Evolutionary conservation across 1,140 invertebrate species (phyloP).

Genomic region (Drosophila virilis): DNA sequence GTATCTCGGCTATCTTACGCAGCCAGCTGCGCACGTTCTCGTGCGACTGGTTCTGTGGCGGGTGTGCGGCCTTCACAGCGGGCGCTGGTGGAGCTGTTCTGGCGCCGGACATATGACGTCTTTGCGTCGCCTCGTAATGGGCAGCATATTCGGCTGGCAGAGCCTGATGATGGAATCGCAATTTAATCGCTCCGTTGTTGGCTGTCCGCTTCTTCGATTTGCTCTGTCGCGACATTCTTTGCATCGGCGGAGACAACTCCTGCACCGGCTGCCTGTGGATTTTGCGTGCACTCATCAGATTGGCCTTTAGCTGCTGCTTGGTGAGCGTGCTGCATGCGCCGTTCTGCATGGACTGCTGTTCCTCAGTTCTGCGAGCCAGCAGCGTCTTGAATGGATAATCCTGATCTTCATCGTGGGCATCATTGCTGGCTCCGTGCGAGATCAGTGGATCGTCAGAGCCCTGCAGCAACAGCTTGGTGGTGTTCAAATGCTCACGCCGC

Average conservation of each 20-base stretch:
- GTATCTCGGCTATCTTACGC: conserved; percentile 88
- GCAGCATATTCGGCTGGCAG: conserved; percentile 91
- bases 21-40: conserved; percentile 90
- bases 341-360: conserved; percentile 38
- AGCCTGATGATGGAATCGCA: conserved; percentile 93
- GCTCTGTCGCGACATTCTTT: conserved; percentile 49
- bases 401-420: conserved; percentile 76
- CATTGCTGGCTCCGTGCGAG: conserved; percentile 70
- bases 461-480: conserved; percentile 66
- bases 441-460: conserved; percentile 82
- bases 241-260: conserved; percentile 6
- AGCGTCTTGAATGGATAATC: conserved; percentile 72
- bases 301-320: conserved; percentile 78
- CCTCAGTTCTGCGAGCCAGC: conserved; percentile 56
- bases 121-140: conserved; percentile 90
- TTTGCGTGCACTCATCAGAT: conserved; percentile 70
- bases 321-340: conserved; percentile 72
- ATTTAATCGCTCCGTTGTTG: conserved; percentile 86
- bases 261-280: conserved; percentile 20
- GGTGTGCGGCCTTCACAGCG: conserved; percentile 17
- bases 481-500: conserved; percentile 52
- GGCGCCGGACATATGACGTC: conserved; percentile 63
- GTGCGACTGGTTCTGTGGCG: conserved; percentile 74
- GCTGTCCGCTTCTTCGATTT: conserved; percentile 45
- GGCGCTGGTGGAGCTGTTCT: background rate